Evolutionary conservation across 1,140 invertebrate genomes (phyloP).

Genomic region (Drosophila pruinosa): DNA sequence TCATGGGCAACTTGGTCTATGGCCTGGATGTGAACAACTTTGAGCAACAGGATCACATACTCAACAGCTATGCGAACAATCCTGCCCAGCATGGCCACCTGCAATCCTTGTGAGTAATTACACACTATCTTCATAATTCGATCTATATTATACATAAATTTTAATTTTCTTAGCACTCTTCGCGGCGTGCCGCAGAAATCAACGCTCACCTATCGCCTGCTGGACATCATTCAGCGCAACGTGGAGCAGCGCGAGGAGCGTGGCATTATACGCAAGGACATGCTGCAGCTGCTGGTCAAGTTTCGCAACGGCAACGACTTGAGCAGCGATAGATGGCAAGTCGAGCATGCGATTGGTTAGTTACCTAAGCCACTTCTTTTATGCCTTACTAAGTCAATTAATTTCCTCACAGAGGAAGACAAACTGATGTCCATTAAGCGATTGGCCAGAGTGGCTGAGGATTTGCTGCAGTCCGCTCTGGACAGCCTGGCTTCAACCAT

Average conservation of each 20-base stretch:
- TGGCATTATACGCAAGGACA: constrained; percentile 67
- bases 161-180: constrained; percentile 41
- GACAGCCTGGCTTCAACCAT: constrained; percentile 56
- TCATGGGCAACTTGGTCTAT: constrained; percentile 72
- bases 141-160: background rate
- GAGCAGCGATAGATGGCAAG: constrained; percentile 52
- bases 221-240: constrained; percentile 57
- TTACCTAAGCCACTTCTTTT: rapidly evolving
- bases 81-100: constrained; percentile 14
- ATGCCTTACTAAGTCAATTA: rapidly evolving
- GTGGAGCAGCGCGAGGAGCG: constrained; percentile 60
- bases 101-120: constrained; percentile 66
- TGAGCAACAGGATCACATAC: constrained; percentile 61
- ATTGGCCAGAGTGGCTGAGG: constrained; percentile 63
- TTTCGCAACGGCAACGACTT: constrained; percentile 75
- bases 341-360: constrained; percentile 55
- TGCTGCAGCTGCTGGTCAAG: constrained; percentile 68
- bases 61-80: constrained; percentile 51
- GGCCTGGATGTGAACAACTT: constrained; percentile 72
- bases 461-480: constrained; percentile 62
- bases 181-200: constrained; percentile 61
- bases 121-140: background rate
- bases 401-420: constrained; percentile 49
- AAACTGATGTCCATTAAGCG: constrained; percentile 67
- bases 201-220: constrained; percentile 64